Evolutionary conservation across 2,888 invertebrate species (phyloP).

Genomic region (Metallyticus violacea): DNA sequence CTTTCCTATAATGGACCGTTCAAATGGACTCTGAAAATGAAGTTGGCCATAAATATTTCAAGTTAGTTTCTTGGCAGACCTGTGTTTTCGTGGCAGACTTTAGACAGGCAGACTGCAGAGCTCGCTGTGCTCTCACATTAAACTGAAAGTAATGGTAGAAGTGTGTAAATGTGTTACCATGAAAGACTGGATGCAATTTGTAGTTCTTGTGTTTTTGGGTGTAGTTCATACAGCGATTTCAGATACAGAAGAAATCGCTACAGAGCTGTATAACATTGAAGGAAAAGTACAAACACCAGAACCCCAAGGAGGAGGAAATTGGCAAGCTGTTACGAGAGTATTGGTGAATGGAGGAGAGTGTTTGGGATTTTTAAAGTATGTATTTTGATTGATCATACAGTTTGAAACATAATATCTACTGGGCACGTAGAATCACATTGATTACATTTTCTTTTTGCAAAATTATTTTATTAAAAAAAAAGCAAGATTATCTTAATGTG

Average conservation of each 20-base stretch:
- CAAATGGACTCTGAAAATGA: not conserved
- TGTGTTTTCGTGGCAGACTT: not conserved
- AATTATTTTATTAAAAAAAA: not conserved
- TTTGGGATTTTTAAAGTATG: slow-evolving; percentile 73
- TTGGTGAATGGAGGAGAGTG: slow-evolving; percentile 88
- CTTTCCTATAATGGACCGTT: not conserved
- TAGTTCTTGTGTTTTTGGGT: not conserved
- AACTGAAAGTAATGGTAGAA: not conserved
- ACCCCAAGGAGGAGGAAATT: slow-evolving; percentile 51
- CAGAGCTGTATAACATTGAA: slow-evolving; percentile 70
- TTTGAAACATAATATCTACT: not conserved
- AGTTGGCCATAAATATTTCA: not conserved
- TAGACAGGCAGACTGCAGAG: not conserved
- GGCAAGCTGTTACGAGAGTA: slow-evolving; percentile 74
- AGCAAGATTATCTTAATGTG: not conserved
- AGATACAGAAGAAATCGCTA: slow-evolving; percentile 49
- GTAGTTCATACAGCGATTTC: not conserved
- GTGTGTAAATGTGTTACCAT: not conserved
- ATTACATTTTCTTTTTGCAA: not conserved
- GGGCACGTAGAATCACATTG: not conserved
- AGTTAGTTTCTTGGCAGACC: not conserved
- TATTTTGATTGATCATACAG: not conserved
- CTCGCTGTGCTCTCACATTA: not conserved
- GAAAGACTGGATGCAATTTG: not conserved
- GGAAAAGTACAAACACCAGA: slow-evolving; percentile 77